These are phyloP conservation scores for Diorhabda elongata DNA, from an alignment of 1,140 invertebrate species.

Conservation along the genomic window DNA sequence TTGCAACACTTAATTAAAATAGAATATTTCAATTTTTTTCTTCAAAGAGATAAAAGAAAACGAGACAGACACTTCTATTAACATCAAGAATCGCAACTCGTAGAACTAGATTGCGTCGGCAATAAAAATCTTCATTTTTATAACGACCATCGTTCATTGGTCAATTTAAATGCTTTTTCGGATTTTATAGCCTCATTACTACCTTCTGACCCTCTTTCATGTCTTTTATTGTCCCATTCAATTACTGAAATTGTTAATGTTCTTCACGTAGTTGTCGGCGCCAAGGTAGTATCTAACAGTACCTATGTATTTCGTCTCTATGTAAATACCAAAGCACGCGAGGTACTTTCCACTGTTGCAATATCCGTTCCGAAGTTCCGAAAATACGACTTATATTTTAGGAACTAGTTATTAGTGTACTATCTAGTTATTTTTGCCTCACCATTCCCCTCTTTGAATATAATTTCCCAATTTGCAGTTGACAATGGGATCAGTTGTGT, in stretches of 20 bases:
- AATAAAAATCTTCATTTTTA: background rate
- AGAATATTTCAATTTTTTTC: no score
- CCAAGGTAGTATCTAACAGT: slow-evolving; percentile 11
- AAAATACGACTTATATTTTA: no score
- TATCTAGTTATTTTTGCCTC: no score
- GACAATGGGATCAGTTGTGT: no score
- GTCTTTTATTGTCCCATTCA: background rate
- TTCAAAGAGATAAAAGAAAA: no score
- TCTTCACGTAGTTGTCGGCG: slow-evolving; percentile 14
- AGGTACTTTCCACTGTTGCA: background rate
- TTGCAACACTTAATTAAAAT: no score
- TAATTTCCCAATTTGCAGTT: no score
- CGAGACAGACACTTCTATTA: background rate
- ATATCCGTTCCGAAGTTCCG: no score
- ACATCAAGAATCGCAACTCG: background rate
- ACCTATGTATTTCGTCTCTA: slow-evolving; percentile 2
- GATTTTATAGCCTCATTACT: background rate
- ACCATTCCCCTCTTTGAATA: no score
- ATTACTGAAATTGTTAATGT: slow-evolving; percentile 2
- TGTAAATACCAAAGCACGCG: background rate
- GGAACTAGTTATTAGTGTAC: no score
- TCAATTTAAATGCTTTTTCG: slow-evolving; percentile 2
- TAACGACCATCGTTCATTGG: background rate
- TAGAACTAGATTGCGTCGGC: background rate
- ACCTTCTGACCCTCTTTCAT: background rate